These are phyloP conservation scores for Cirrhinus molitorella DNA, from an alignment of 2,797 vertebrate genomes.

Conservation along the genomic window DNA sequence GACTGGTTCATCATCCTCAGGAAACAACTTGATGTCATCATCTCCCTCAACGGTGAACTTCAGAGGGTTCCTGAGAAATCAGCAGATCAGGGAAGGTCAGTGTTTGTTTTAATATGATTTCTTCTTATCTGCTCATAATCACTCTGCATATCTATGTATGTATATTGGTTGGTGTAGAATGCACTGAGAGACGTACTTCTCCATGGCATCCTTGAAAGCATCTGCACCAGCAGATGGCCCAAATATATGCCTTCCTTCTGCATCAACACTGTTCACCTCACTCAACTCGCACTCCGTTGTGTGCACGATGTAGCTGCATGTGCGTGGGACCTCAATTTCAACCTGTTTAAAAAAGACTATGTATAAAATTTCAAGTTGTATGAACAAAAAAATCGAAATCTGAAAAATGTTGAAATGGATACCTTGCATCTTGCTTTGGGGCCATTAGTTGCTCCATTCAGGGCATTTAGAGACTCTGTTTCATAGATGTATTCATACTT, in stretches of 20 bases:
- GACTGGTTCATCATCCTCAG: slow-evolving; percentile 85
- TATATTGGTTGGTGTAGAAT: not conserved
- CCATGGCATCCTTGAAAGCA: slow-evolving; percentile 89
- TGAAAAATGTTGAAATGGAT: not conserved
- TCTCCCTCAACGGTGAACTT: slow-evolving; percentile 79
- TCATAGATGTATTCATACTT: slow-evolving; percentile 92
- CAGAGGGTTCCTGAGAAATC: slow-evolving; percentile 72
- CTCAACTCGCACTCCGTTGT: slow-evolving; percentile 86
- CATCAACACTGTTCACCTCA: slow-evolving; percentile 78
- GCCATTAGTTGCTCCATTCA: slow-evolving; percentile 84
- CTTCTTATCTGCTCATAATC: not conserved
- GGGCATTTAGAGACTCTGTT: slow-evolving; percentile 85
- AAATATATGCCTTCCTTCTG: slow-evolving; percentile 80
- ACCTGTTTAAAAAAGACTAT: slow-evolving; percentile 77
- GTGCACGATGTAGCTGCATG: slow-evolving; percentile 85
- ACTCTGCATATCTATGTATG: not conserved
- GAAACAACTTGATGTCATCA: slow-evolving; percentile 85
- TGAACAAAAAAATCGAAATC: not conserved
- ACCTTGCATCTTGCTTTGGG: slow-evolving; percentile 90
- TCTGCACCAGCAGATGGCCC: slow-evolving; percentile 81
- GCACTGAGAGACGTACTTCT: slow-evolving; percentile 77
- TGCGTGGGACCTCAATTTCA: slow-evolving; percentile 90
- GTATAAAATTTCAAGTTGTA: slow-evolving; percentile 1
- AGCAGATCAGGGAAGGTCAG: slow-evolving; percentile 7
- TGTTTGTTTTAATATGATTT: not conserved